phyloP scores from a whole-genome alignment of 2,797 vertebrate genomes.

The Syngnathus acus region DNA sequence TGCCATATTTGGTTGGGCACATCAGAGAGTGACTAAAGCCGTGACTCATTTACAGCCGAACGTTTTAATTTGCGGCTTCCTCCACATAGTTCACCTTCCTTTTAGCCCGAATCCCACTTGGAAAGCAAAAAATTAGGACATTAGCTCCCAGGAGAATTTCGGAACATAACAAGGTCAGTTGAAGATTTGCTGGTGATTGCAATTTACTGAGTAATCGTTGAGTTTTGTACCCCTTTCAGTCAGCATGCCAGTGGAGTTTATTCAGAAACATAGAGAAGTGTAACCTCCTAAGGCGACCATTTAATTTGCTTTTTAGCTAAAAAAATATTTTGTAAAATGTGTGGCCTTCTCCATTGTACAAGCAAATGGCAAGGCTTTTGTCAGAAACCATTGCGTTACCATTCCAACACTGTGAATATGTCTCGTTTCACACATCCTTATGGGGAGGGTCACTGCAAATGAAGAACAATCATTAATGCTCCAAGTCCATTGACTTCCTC shows the following conservation, averaged over 20 bases:
- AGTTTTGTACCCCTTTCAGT: slow-evolving; percentile 18
- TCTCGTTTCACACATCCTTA: slow-evolving; percentile 26
- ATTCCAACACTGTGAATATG: slow-evolving; percentile 13
- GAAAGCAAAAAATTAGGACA: slow-evolving; percentile 59
- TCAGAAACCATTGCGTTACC: slow-evolving; percentile 22
- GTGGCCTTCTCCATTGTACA: slow-evolving; percentile 22
- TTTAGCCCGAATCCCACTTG: slow-evolving; percentile 59
- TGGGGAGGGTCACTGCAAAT: slow-evolving; percentile 26
- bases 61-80: slow-evolving; percentile 48
- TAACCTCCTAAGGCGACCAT: neutral
- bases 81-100: slow-evolving; percentile 56
- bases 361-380: slow-evolving; percentile 15
- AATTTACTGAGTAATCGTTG: slow-evolving; percentile 35
- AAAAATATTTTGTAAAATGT: too few species aligned
- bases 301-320: neutral
- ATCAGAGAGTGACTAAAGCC: slow-evolving; percentile 29
- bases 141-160: slow-evolving; percentile 42
- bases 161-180: slow-evolving; percentile 54
- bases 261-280: neutral
- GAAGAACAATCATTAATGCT: slow-evolving; percentile 30
- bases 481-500: slow-evolving; percentile 27
- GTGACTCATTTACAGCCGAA: slow-evolving; percentile 43
- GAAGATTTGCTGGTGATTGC: slow-evolving; percentile 40
- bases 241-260: slow-evolving; percentile 25
- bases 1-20: slow-evolving; percentile 13